A percentile compares a stretch with the other conserved stretches of the same genome.
Evolutionary conservation across 2,888 invertebrate genomes (phyloP).

Genomic region (Tetrapedia diversipes): DNA sequence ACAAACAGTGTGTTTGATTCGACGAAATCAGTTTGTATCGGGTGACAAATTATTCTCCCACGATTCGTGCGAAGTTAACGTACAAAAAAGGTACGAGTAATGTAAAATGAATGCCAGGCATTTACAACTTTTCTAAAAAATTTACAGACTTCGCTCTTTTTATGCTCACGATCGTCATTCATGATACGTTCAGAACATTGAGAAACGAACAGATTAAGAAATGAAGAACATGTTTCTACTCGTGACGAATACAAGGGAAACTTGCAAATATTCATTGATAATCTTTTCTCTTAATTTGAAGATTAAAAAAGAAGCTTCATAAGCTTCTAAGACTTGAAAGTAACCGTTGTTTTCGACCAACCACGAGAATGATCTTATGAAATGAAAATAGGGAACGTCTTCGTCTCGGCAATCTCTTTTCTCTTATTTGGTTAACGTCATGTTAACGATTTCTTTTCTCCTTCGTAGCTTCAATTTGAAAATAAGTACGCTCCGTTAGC

Average conservation of each 20-base stretch:
- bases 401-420: slow-evolving; percentile 15
- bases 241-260: background rate
- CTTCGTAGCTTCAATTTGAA: slow-evolving; percentile 2
- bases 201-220: too few relatives aligned
- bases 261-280: background rate
- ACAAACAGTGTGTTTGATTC: background rate
- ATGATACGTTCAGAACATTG: background rate
- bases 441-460: background rate
- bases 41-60: background rate
- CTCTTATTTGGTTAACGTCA: background rate
- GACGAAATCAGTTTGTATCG: background rate
- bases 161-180: slow-evolving; percentile 5
- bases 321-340: slow-evolving; percentile 21
- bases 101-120: slow-evolving; percentile 25
- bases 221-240: background rate
- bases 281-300: background rate
- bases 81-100: slow-evolving; percentile 13
- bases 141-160: slow-evolving; percentile 25
- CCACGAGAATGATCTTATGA: slow-evolving; percentile 29
- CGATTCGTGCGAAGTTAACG: background rate
- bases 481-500: slow-evolving; percentile 46
- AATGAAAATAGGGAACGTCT: slow-evolving; percentile 49
- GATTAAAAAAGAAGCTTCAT: slow-evolving; percentile 16
- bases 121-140: slow-evolving; percentile 41
- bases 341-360: slow-evolving; percentile 26